Base-by-base conservation (phyloP, 2,113 vertebrate genomes). In the Saimiri boliviensis region DNA sequence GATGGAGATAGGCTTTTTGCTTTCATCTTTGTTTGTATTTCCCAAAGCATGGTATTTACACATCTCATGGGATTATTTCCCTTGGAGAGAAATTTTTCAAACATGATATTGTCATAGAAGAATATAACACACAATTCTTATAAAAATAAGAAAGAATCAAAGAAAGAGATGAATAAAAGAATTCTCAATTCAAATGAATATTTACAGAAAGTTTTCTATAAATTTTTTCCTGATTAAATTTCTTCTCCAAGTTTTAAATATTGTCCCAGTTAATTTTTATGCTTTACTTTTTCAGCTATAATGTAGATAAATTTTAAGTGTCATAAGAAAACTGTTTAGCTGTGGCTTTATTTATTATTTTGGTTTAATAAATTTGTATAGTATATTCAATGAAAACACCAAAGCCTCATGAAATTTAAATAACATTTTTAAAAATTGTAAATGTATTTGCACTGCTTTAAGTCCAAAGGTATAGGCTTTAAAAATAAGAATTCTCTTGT, bases 321-420 rank as follows among this genome's bases (percentile, higher is more conserved):
- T 86, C n/a, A 42, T 76, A 74, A 83, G 13, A 91, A 37, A 1
- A 37, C 0, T 19, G 3, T 45, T 89, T 71, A 89, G 2, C 4
- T 89, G 23, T 56, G 8, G 12, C 13, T 86, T 95, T 79, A 85
- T 94, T 60, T 49, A 81, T 56, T 90, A 0, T 68, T 96, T 91
- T 73, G 42, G 3, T 71, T 77, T 88, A 68, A 73, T 80, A 66
- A 42, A 37, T 88, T 90, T 77, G 2, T 10, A 80, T 88, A 86
- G 2, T 10, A 80, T 91, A 86, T 89, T 37, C 23, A 84, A 4
- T 58, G 30, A 86, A 97, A 94, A 77, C 0, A 35, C 19, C 16
- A 52, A 93, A 85, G 19, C 3, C 20, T 73, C 5, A 82, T 79
- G 79, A 88, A 89, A 42, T 82, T 93, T 89, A 73, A 96, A 96